Base-by-base conservation (phyloP, 1,140 invertebrate genomes). In the Pachyrhynchus sulphureomaculatus region DNA sequence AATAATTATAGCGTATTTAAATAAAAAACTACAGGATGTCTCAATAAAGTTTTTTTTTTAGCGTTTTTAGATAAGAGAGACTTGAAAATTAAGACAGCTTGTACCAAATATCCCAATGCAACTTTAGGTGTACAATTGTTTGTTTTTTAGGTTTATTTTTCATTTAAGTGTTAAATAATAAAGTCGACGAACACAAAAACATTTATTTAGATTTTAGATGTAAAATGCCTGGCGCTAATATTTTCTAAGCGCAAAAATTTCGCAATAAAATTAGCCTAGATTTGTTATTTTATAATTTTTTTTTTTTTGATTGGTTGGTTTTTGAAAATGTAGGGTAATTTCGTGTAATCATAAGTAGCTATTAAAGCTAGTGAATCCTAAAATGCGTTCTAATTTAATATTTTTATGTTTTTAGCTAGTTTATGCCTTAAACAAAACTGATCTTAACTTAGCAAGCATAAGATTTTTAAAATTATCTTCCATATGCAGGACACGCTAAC, bases 101-200 rank as follows among this genome's bases (percentile, higher is more conserved):
- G 5, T 2, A 29, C 15, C 41, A 44, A 44, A 44, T 5, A 15
- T 39, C 9, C 36, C 36, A 44, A 20, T 29, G 26, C 26, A 44
- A 44, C 9, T 44, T 44, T 44, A 20, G 41, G 41, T 44, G 41
- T 44, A 44, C 20, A 44, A 44, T 44, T 44, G 20, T 44, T 44
- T 44, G 12, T 29, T 29, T 3, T 29, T 29, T 29, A 29, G 26
- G 12, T 29, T 29, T 4, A 26, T 29, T 29, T 29, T 29, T 29
- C 26, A 29, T 29, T 29, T 29, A 29, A 29, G 6, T 3, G 26
- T 44, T 20, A 18, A 44, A 18, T 44, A 44, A 18, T 44, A 44
- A 44, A 21, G 41, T 44, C 41, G 15, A n/a, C 21, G 17, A 44
- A 18, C 41, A 44, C 41, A 44, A 44, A 44, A 5, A 6, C 13